Base-by-base conservation (phyloP, 2,888 invertebrate species). In the Drosophila cognata region DNA sequence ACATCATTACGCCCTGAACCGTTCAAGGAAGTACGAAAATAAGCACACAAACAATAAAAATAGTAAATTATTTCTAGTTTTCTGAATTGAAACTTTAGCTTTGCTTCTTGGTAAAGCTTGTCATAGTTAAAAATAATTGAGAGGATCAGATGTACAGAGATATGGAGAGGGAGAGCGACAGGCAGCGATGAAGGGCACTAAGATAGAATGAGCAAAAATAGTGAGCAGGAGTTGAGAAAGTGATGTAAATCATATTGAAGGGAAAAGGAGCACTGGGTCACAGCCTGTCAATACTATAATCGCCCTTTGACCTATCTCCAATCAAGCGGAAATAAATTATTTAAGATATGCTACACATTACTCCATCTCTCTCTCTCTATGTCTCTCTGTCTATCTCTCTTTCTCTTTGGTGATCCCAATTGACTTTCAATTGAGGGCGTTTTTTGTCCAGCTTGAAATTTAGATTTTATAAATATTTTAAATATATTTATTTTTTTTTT, bases 281-380 rank as follows among this genome's bases (percentile, higher is more conserved):
- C 13, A 16, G 33, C 5, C 52, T 33, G 18, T 7, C 25, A 36
- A 36, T 36, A 6, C 18, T 3, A 29, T n/a, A 38, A 56, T 38
- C 8, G n/a, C 28, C 25, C 38, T n/a, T 28, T n/a, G 41, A 67
- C 50, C 71, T 63, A 60, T 46, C 66, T 64, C 71, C 65, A 74
- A 78, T 78, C 78, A 78, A 71, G 71, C 79, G 58, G 71, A 71
- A 77, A 74, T 74, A 62, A 68, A 71, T 71, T 62, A 78, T 78
- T 78, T 71, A 74, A 61, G 55, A 60, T 48, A 60, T 67, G 55
- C 31, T 56, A 29, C 18, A 31, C 50, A 21, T 21, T n/a, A 16
- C 33, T n/a, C 8, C 60, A 25, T 8, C 25, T 4, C 21, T 2
- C 13, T 21, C 13, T 2, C 41, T 11, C 31, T 31, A 1, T 21